A percentile compares a stretch with the other conserved stretches of the same genome.
Conservation (phyloP, 2,797 vertebrate species). For the Apogon talboti region DNA sequence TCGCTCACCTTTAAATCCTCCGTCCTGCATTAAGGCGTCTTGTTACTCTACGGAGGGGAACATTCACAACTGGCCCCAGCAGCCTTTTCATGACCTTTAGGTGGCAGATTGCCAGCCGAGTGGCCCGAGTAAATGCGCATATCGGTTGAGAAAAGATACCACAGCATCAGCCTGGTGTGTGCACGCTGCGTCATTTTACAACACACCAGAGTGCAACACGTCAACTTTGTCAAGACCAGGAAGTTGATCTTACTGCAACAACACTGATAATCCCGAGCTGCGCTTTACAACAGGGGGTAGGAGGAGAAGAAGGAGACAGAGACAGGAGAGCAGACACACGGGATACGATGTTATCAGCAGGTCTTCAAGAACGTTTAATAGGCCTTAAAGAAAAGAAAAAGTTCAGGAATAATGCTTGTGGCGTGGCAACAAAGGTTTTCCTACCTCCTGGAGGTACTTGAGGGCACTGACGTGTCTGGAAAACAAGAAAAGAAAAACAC, state of each 20-base stretch:
- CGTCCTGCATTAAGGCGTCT: constrained; percentile 12
- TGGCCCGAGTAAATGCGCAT: constrained; percentile 9
- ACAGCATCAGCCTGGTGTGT: constrained; percentile 47
- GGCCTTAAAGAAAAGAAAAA: constrained; percentile 20
- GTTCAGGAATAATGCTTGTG: constrained; percentile 10
- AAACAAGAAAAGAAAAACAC: constrained; percentile 64
- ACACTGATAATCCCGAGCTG: constrained; percentile 83
- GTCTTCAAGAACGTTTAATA: constrained; percentile 50
- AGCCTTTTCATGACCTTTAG: constrained; percentile 38
- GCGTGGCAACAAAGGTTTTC: constrained; percentile 7
- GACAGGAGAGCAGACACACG: constrained; percentile 65
- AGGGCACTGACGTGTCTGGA: constrained; percentile 91
- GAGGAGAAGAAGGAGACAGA: constrained; percentile 59
- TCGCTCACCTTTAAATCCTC: constrained; percentile 42
- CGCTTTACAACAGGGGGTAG: constrained; percentile 31
- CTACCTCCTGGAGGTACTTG: constrained; percentile 88
- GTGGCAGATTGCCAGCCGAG: constrained; percentile 28
- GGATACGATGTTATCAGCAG: constrained; percentile 62
- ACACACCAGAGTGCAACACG: constrained; percentile 63
- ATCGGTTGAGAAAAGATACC: constrained; percentile 27
- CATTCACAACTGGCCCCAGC: background rate
- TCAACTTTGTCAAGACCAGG: constrained; percentile 78
- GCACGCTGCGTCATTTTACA: constrained; percentile 63
- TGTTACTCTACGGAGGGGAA: background rate
- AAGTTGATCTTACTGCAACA: constrained; percentile 83